A percentile compares a stretch with the other conserved stretches of the same genome.
phyloP scores from a whole-genome alignment of 2,797 vertebrate genomes.

The Pseudocheirus occidentalis region DNA sequence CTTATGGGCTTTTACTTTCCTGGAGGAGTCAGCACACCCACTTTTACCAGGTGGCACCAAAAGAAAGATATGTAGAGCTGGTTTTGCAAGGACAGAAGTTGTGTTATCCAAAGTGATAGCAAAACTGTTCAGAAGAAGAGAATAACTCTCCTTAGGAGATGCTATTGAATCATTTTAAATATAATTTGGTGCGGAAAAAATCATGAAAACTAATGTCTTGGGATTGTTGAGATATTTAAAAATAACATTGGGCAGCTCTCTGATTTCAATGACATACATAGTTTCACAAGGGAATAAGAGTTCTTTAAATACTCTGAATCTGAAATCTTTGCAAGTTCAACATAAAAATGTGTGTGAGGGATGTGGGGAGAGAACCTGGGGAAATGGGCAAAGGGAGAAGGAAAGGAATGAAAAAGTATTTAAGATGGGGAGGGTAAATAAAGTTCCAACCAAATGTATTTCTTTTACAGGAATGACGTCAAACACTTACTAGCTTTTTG shows the following conservation, averaged over 20 bases:
- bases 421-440: background rate
- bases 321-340: constrained; percentile 1
- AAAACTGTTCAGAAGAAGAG: background rate
- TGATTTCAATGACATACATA: background rate
- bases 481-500: background rate
- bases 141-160: background rate
- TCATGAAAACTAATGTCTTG: background rate
- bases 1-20: background rate
- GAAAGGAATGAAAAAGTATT: constrained; percentile 10
- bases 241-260: constrained; percentile 9
- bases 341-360: constrained; percentile 14
- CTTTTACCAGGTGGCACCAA: constrained; percentile 3
- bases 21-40: background rate
- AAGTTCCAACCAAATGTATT: constrained; percentile 18
- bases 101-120: background rate
- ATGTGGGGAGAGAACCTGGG: background rate
- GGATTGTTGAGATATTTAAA: constrained; percentile 33
- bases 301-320: constrained; percentile 19
- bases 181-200: constrained; percentile 5
- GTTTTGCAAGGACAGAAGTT: constrained; percentile 24
- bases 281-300: constrained; percentile 1
- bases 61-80: constrained; percentile 36
- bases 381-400: background rate
- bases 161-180: background rate
- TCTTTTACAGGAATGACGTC: background rate